Conservation (phyloP, 2,113 vertebrate species). For the Anhinga rufa region DNA sequence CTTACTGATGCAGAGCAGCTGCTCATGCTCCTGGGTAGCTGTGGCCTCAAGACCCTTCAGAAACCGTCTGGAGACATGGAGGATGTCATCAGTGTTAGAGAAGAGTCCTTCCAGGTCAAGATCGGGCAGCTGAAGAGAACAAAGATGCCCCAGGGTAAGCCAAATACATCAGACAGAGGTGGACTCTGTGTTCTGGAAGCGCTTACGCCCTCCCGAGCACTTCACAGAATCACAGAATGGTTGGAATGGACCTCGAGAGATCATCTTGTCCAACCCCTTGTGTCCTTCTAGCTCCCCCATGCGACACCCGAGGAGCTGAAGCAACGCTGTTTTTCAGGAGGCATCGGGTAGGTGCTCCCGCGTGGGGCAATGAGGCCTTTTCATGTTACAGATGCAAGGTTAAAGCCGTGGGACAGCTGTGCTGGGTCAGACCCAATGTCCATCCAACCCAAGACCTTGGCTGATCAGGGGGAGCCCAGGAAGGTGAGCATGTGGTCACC, state of each 20-base stretch:
- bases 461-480: background rate
- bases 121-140: slow-evolving; percentile 77
- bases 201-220: background rate
- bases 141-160: background rate
- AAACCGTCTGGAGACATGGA: slow-evolving; percentile 77
- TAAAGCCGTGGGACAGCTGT: background rate
- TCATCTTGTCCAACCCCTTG: too few relatives aligned
- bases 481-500: background rate
- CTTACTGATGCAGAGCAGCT: slow-evolving; percentile 84
- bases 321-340: background rate
- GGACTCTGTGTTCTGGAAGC: background rate
- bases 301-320: background rate
- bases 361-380: background rate
- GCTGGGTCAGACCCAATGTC: background rate
- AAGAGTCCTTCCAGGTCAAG: slow-evolving; percentile 85
- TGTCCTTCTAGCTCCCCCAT: background rate
- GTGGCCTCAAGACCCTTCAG: slow-evolving; percentile 79
- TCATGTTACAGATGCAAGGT: background rate
- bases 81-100: slow-evolving; percentile 83
- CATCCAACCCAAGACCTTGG: background rate
- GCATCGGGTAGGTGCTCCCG: background rate
- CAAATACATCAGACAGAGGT: background rate
- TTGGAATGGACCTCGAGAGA: too few relatives aligned
- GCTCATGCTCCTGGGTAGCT: slow-evolving; percentile 59
- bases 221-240: too few relatives aligned